Conservation (phyloP, 2,888 invertebrate genomes). For the Napeogenes sylphis region DNA sequence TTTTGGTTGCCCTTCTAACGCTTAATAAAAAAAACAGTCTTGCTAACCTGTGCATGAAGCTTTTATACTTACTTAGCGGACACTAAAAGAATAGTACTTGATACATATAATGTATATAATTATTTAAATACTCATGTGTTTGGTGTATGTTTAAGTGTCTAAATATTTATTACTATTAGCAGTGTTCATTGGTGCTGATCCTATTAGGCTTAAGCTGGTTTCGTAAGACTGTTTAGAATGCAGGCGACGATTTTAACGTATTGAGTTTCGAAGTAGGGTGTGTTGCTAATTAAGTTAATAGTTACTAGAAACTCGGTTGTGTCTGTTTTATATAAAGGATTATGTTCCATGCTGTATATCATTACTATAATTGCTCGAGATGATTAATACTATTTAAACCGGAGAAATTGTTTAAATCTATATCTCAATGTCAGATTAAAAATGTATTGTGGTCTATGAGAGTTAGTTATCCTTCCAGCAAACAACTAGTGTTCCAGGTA, state of each 20-base stretch:
- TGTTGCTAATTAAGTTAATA: constrained; percentile 33
- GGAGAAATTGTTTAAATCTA: too few species aligned
- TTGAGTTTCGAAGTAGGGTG: constrained; percentile 28
- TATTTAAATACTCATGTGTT: neutral
- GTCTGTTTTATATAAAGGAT: constrained; percentile 11
- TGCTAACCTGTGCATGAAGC: too few species aligned
- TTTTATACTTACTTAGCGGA: too few species aligned
- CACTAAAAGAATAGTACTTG: too few species aligned
- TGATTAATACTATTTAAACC: too few species aligned
- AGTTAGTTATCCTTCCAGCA: neutral
- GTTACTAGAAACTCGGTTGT: constrained; percentile 21
- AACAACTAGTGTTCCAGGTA: neutral
- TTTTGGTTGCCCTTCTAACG: too few species aligned
- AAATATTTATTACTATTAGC: constrained; percentile 2
- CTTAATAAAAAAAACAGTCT: too few species aligned
- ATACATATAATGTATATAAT: too few species aligned
- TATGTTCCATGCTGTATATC: too few species aligned
- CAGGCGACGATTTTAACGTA: constrained; percentile 56
- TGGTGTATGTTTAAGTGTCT: neutral
- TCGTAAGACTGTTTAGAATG: constrained; percentile 45
- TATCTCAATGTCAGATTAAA: neutral
- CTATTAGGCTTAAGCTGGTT: constrained; percentile 18
- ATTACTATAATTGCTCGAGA: too few species aligned
- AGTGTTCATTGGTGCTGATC: constrained; percentile 6
- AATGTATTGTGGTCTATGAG: neutral